Base-by-base conservation (phyloP, 2,888 invertebrate genomes). In the Parnassius orleans region DNA sequence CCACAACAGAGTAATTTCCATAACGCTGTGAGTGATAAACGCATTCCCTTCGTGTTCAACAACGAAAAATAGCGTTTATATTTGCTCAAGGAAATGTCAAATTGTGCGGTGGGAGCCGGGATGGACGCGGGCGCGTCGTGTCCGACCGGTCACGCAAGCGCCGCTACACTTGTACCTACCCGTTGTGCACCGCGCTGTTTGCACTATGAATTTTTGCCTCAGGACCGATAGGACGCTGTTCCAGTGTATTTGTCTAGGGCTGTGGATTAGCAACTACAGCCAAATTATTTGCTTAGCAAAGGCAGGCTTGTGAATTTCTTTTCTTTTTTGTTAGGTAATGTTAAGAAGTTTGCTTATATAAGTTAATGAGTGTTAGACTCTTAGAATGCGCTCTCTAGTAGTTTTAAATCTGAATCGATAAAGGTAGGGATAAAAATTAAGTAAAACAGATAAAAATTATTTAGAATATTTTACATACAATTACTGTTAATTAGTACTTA, bases 51-150 rank as follows among this genome's bases (percentile, higher is more conserved):
- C 77, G 73, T 81, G 72, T 78, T 75, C 78, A 76, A 73, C 81
- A 84, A 81, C 79, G 78, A 74, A 87, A 90, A 85, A 86, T 87
- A 84, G 83, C 86, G 87, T 88, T 82, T 86, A 87, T 87, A 84
- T 87, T 86, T 87, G 87, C 80, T 86, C 82, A 84, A 81, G 83
- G 87, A 88, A 90, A 89, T 86, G 88, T 88, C 89, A 90, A 83
- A 90, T 86, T 84, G 84, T 88, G 87, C 43, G 15, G 87, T 88
- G 87, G 86, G 87, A 89, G 75, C 79, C 79, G 73, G 75, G 71
- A 72, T 76, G 74, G 75, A 76, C 77, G 81, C 64, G 61, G 65
- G 61, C 64, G 79, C 80, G 73, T 83, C 84, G 86, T 85, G 85
- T 78, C 76, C 73, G 80, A 73, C 82, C 75, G 81, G 89, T 87